These are phyloP conservation scores for Catalaphyllia jardinei DNA, from an alignment of 64 coral and sea anemone genomes.

Conservation along the genomic window DNA sequence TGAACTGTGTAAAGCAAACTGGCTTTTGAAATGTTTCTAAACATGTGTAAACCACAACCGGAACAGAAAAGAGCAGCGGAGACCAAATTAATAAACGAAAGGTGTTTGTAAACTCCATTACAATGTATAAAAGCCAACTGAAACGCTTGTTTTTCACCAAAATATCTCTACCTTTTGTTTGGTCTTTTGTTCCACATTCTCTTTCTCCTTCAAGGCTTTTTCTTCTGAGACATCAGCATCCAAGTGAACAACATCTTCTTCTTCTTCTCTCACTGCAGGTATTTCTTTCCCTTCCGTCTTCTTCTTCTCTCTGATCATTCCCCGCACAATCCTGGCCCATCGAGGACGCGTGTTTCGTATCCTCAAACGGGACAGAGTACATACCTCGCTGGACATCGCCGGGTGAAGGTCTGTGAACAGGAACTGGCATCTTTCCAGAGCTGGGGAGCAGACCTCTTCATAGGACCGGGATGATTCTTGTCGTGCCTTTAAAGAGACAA, in stretches of 20 bases:
- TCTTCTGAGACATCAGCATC: constrained; percentile 40
- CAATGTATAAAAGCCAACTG: too few species aligned
- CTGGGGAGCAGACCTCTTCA: constrained; percentile 94
- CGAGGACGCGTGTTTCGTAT: constrained; percentile 79
- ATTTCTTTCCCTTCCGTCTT: constrained; percentile 55
- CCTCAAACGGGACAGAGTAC: constrained; percentile 69
- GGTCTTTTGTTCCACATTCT: constrained; percentile 45
- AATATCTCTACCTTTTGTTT: constrained; percentile 24
- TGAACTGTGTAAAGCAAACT: too few species aligned
- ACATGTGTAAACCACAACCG: too few species aligned
- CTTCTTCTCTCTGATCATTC: constrained; percentile 80
- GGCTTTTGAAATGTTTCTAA: too few species aligned
- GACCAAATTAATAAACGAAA: too few species aligned
- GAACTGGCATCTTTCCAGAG: constrained; percentile 87
- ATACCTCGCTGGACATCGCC: constrained; percentile 84
- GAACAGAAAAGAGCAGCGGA: too few species aligned
- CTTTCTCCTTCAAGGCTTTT: constrained; percentile 55
- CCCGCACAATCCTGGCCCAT: constrained; percentile 73
- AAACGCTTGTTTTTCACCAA: too few species aligned
- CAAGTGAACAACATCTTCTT: constrained; percentile 10
- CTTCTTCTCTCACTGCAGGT: constrained; percentile 23
- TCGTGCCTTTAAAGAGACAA: constrained; percentile 55
- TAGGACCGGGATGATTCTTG: constrained; percentile 97
- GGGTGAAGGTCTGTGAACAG: constrained; percentile 87
- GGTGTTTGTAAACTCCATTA: too few species aligned